A percentile compares a stretch with the other conserved stretches of the same genome.
These are phyloP conservation scores for Microplitis demolitor DNA, from an alignment of 1,140 invertebrate species.

Conservation along the genomic window DNA sequence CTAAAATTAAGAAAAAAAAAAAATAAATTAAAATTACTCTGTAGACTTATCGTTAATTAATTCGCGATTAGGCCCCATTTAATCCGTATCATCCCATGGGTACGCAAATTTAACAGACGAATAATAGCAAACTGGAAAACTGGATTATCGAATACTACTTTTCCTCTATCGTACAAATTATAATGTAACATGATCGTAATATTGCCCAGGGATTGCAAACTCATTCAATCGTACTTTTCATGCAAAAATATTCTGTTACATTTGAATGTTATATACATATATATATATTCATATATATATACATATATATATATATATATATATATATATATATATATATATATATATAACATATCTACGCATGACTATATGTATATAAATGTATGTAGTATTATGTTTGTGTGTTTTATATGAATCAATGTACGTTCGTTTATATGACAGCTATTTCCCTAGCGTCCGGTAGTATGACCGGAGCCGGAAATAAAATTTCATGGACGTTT, in stretches of 20 bases:
- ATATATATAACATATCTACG: too few relatives aligned
- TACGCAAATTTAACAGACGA: slow-evolving; percentile 9
- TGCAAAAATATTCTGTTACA: slow-evolving; percentile 21
- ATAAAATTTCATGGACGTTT: slow-evolving; percentile 16
- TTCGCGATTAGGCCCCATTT: slow-evolving; percentile 2
- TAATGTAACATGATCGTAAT: slow-evolving; percentile 29
- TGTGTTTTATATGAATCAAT: too few relatives aligned
- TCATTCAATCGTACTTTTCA: slow-evolving; percentile 19
- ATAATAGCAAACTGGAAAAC: slow-evolving; percentile 10
- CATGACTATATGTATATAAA: background rate
- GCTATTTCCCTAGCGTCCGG: background rate
- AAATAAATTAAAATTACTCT: background rate
- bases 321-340: too few relatives aligned
- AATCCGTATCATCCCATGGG: slow-evolving; percentile 5
- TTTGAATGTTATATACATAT: background rate
- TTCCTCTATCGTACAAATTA: slow-evolving; percentile 6
- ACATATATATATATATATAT: background rate
- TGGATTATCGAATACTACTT: slow-evolving; percentile 21
- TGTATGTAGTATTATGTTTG: background rate
- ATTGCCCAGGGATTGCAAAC: slow-evolving; percentile 10
- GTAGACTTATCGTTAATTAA: slow-evolving; percentile 5
- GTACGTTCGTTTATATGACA: background rate
- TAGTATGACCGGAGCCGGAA: background rate
- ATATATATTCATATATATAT: background rate
- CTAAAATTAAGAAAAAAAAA: background rate